These are phyloP conservation scores for Gadopsis marmoratus DNA, from an alignment of 2,797 vertebrate genomes.

Conservation along the genomic window DNA sequence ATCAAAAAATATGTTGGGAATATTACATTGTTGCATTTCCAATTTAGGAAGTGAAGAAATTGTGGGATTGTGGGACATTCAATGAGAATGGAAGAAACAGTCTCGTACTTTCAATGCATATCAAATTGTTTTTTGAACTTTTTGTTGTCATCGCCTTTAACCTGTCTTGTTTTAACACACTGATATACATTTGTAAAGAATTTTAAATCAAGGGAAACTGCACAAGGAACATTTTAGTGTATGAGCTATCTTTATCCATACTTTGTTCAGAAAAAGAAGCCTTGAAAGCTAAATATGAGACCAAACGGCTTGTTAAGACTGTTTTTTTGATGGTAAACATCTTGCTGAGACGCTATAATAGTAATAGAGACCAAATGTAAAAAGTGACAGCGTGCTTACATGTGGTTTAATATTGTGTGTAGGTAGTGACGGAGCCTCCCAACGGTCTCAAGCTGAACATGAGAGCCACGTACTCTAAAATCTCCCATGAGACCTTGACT, in stretches of 20 bases:
- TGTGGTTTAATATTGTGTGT: constrained; percentile 26
- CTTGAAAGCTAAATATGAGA: not conserved
- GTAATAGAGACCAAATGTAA: not conserved
- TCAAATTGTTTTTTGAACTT: not conserved
- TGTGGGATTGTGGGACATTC: not conserved
- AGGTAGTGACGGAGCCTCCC: constrained; percentile 98
- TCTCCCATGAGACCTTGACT: constrained; percentile 85
- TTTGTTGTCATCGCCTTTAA: not conserved
- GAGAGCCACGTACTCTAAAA: constrained; percentile 94
- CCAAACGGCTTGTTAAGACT: not conserved
- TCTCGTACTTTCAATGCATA: not conserved
- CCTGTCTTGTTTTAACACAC: not conserved
- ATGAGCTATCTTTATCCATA: not conserved
- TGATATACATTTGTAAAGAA: not conserved
- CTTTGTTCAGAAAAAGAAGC: not conserved
- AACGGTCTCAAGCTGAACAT: constrained; percentile 97
- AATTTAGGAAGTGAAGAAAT: not conserved
- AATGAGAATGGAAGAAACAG: not conserved
- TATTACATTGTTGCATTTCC: not conserved
- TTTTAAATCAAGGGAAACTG: not conserved
- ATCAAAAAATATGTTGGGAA: not conserved
- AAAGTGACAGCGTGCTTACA: constrained; percentile 9
- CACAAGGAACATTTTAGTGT: not conserved
- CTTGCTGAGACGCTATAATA: not conserved
- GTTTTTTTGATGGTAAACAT: not conserved